Evolutionary conservation across 2,888 invertebrate species (phyloP).

Genomic region (Aporophyla lueneburgensis): DNA sequence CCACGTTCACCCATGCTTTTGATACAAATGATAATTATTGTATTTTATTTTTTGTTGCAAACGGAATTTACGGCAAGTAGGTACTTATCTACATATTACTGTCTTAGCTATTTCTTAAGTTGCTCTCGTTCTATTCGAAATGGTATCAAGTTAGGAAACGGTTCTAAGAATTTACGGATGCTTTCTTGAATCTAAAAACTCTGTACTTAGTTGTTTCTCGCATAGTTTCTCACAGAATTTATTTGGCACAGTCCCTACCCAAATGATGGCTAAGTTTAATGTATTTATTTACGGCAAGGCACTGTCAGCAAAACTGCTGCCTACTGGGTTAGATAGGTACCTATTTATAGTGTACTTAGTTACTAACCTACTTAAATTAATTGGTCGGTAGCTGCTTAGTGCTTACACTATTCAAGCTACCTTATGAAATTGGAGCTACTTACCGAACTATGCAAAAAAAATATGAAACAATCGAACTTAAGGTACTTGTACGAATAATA

Average conservation of each 20-base stretch:
- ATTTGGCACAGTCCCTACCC: background rate
- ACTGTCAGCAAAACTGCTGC: background rate
- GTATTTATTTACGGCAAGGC: background rate
- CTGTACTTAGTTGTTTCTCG: too few relatives aligned
- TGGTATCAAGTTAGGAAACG: background rate
- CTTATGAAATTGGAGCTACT: background rate
- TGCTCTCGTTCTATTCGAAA: background rate
- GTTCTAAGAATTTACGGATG: background rate
- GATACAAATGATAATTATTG: constrained; percentile 43
- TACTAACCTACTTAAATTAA: too few relatives aligned
- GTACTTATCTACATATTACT: background rate
- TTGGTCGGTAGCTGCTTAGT: background rate
- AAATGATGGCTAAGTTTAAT: background rate
- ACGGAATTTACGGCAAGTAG: constrained; percentile 15
- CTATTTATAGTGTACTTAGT: background rate
- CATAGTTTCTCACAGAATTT: background rate
- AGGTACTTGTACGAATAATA: background rate
- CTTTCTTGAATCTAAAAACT: background rate
- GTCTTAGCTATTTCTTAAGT: background rate
- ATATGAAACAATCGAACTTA: background rate
- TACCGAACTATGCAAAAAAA: constrained; percentile 27
- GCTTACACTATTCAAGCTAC: background rate
- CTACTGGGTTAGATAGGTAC: too few relatives aligned
- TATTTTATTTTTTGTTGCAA: constrained; percentile 40
- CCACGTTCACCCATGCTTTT: constrained; percentile 54